phyloP scores from a whole-genome alignment of 2,888 invertebrate species.

The Archips xylosteana region DNA sequence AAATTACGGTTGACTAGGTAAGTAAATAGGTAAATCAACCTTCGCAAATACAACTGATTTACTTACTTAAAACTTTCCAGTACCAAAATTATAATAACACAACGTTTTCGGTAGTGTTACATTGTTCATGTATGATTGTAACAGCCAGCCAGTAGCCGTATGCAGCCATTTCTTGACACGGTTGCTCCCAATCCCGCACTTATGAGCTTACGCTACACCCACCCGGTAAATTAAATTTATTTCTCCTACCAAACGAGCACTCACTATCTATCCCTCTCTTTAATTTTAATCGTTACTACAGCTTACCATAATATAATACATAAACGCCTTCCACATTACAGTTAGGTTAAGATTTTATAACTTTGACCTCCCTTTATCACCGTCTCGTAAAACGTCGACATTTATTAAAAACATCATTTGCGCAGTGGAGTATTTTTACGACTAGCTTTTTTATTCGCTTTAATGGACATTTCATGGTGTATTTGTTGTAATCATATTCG shows the following conservation, averaged over 20 bases:
- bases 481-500: neutral
- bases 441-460: conserved; percentile 20
- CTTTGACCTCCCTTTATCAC: conserved; percentile 37
- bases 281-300: conserved; percentile 1
- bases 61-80: no score
- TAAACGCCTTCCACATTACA: conserved; percentile 13
- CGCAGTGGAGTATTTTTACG: conserved; percentile 35
- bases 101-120: no score
- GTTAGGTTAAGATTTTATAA: conserved; percentile 26
- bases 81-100: no score
- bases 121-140: no score
- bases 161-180: no score
- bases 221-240: neutral
- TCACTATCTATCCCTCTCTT: conserved; percentile 6
- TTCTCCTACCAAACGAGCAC: neutral
- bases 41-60: no score
- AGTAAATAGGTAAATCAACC: no score
- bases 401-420: conserved; percentile 39
- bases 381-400: conserved; percentile 36
- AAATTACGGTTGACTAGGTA: no score
- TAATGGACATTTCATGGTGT: conserved; percentile 16
- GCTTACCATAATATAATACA: conserved; percentile 6
- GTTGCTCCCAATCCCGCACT: neutral
- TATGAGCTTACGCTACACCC: neutral
- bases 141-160: no score